A percentile compares a stretch with the other conserved stretches of the same genome.
Evolutionary conservation across 2,797 vertebrate species (phyloP).

Genomic region (Tokudaia tokunoshimensis): DNA sequence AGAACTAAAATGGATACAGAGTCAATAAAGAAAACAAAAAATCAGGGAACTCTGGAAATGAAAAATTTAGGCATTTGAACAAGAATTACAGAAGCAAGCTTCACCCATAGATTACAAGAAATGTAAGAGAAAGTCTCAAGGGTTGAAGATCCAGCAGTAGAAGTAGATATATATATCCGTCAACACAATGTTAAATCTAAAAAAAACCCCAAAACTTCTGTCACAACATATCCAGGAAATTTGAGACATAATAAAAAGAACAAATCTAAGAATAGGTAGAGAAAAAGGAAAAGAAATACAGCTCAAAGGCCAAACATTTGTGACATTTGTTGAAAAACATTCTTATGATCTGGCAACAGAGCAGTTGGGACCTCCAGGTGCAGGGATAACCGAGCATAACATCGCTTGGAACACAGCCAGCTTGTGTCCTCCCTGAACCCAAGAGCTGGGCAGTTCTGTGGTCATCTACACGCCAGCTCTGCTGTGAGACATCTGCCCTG

Average conservation of each 20-base stretch:
- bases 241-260: not conserved
- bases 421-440: too few relatives aligned
- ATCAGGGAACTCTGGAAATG: not conserved
- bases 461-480: too few relatives aligned
- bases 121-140: not conserved
- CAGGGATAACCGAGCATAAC: too few relatives aligned
- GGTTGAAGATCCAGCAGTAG: not conserved
- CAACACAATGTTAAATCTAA: not conserved
- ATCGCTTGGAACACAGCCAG: too few relatives aligned
- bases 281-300: not conserved
- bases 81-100: not conserved
- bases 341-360: too few relatives aligned
- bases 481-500: too few relatives aligned
- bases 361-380: too few relatives aligned
- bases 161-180: not conserved
- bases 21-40: not conserved
- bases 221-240: not conserved
- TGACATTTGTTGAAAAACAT: not conserved
- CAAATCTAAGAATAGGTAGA: not conserved
- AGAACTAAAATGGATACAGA: not conserved
- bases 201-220: not conserved
- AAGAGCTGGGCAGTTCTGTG: too few relatives aligned
- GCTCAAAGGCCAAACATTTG: not conserved
- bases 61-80: not conserved
- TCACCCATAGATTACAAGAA: not conserved